Evolutionary conservation across 2,888 invertebrate genomes (phyloP).

Genomic region (Timema cristinae): DNA sequence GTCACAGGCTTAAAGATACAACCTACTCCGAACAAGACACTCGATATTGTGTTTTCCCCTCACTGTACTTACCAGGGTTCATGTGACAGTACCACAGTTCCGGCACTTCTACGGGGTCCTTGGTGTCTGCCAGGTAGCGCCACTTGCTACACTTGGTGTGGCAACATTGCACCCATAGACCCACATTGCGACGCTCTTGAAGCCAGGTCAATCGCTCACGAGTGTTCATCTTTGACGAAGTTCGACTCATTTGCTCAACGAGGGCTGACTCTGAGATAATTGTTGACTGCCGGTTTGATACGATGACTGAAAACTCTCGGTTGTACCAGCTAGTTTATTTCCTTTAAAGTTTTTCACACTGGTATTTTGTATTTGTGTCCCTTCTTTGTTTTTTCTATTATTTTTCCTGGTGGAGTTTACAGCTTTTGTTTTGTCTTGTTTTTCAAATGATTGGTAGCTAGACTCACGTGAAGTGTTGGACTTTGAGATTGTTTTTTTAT

Average conservation of each 20-base stretch:
- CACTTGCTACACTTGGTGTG: slow-evolving; percentile 51
- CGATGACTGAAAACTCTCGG: too few species aligned
- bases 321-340: too few species aligned
- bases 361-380: neutral
- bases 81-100: slow-evolving; percentile 59
- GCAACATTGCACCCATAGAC: slow-evolving; percentile 57
- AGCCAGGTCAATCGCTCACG: slow-evolving; percentile 45
- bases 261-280: neutral
- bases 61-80: slow-evolving; percentile 50
- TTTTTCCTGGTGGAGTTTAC: neutral
- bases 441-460: too few species aligned
- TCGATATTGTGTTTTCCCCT: neutral
- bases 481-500: too few species aligned
- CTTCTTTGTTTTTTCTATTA: slow-evolving; percentile 7
- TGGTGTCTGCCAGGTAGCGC: slow-evolving; percentile 52
- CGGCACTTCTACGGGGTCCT: slow-evolving; percentile 58
- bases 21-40: neutral
- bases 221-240: neutral
- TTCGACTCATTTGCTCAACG: slow-evolving; percentile 16
- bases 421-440: too few species aligned
- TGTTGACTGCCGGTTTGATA: neutral
- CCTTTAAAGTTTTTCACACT: neutral
- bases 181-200: slow-evolving; percentile 48
- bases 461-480: too few species aligned
- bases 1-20: too few species aligned